These are phyloP conservation scores for Pyrochroa serraticornis DNA, from an alignment of 2,888 invertebrate genomes.

Conservation along the genomic window DNA sequence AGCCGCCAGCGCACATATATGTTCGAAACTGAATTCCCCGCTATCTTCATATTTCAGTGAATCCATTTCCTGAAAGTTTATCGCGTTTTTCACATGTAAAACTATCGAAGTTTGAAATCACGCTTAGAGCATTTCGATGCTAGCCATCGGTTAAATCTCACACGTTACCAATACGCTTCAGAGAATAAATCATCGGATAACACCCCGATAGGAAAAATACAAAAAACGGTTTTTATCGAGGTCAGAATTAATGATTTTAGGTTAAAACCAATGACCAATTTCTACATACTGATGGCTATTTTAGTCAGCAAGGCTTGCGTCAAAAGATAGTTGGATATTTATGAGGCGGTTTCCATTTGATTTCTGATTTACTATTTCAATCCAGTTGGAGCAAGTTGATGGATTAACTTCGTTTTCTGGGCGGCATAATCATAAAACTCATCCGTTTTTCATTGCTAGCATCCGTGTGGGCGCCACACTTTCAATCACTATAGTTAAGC, in stretches of 20 bases:
- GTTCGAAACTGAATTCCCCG: conserved; percentile 5
- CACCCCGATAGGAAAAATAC: neutral
- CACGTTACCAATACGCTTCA: conserved; percentile 2
- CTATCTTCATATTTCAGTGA: conserved; percentile 17
- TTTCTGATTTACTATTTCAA: too few relatives aligned
- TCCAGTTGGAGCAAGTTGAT: too few relatives aligned
- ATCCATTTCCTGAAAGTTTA: conserved; percentile 16
- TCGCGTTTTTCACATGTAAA: conserved; percentile 19
- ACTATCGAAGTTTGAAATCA: conserved; percentile 20
- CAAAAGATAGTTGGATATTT: too few relatives aligned
- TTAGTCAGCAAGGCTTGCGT: too few relatives aligned
- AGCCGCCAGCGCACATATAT: conserved; percentile 12
- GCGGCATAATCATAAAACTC: too few relatives aligned
- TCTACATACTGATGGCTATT: too few relatives aligned
- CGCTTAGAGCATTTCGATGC: conserved; percentile 14
- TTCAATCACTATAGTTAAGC: too few relatives aligned
- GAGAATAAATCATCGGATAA: neutral
- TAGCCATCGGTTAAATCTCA: conserved; percentile 13
- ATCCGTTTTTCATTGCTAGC: too few relatives aligned
- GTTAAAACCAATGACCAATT: too few relatives aligned
- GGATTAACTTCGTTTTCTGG: too few relatives aligned
- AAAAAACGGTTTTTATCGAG: neutral
- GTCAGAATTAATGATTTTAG: neutral
- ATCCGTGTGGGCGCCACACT: too few relatives aligned
- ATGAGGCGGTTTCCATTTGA: too few relatives aligned